These are phyloP conservation scores for Rhinophrynus dorsalis DNA, from an alignment of 2,797 vertebrate genomes.

Conservation along the genomic window DNA sequence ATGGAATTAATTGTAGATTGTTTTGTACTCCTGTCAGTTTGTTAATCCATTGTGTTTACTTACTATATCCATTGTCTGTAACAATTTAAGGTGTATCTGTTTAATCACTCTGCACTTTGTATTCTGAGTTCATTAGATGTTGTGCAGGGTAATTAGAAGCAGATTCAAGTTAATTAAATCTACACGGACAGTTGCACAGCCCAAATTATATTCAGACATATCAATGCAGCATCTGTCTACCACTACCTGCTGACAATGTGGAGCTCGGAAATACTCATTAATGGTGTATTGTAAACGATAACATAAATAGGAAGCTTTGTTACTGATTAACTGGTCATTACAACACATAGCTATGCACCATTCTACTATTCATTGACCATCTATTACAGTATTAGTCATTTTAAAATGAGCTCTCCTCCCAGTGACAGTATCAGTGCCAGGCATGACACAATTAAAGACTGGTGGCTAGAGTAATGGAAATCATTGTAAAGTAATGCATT, in stretches of 20 bases:
- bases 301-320: slow-evolving; percentile 3
- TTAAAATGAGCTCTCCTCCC: too few species aligned
- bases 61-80: not conserved
- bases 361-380: not conserved
- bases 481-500: too few species aligned
- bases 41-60: not conserved
- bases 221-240: not conserved
- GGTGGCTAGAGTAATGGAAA: too few species aligned
- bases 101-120: not conserved
- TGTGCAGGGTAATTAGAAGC: not conserved
- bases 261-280: not conserved
- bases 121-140: not conserved
- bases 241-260: not conserved
- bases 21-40: not conserved
- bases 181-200: not conserved
- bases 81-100: not conserved
- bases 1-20: not conserved
- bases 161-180: slow-evolving; percentile 7
- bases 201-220: not conserved
- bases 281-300: slow-evolving; percentile 5
- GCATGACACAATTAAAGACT: too few species aligned
- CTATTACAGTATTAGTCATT: too few species aligned
- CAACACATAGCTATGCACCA: not conserved
- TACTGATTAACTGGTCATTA: slow-evolving; percentile 32
- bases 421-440: too few species aligned